Evolutionary conservation across 2,113 vertebrate species (phyloP), one percentile per base, ranked within the genome.

Genomic region (Macroglossus sobrinus): DNA sequence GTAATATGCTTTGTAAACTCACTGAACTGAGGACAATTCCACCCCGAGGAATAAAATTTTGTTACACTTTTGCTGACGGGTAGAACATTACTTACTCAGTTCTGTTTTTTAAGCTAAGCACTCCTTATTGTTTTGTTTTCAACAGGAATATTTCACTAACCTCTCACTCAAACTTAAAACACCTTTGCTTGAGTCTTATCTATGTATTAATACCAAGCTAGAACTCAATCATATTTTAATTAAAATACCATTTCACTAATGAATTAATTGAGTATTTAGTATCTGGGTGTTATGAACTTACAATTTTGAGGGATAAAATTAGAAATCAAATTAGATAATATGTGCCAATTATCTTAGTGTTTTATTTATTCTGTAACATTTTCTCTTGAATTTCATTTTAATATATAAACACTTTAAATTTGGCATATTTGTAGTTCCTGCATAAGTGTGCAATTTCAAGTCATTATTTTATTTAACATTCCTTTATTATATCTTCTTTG

Each of bases 241-340:
- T 97, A 97, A 76, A 98, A 97, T 33, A 59, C 24, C 38, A 80
- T 71, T 89, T 97, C 93, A 96, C 93, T 96, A 92, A 96, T 93
- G 61, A 98, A 97, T 97, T 97, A 97, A 96, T 96, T 89, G 3
- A 61, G 61, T 97, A 84, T 94, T 98, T 96, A 92, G 64, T 95
- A 88, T 94, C 84, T 95, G 69, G 61, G 63, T 89, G 43, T 79
- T 95, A 97, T 8, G 47, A 63, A 86, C 68, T 97, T 97, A 95
- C 1, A 93, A 96, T 66, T 97, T 97, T 95, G 84, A 96, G 82
- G 96, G 35, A 71, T 81, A 94, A 95, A 98, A 97, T 97, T 98
- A 95, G 66, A 97, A 97, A 98, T 47, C 72, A 92, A 97, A 43
- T 68, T 92, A 88, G 40, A 69, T 94, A 90, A 93, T 93, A 14